A percentile compares a stretch with the other conserved stretches of the same genome.
These are phyloP conservation scores for Liasis olivaceus DNA, from an alignment of 2,797 vertebrate genomes.

Conservation along the genomic window DNA sequence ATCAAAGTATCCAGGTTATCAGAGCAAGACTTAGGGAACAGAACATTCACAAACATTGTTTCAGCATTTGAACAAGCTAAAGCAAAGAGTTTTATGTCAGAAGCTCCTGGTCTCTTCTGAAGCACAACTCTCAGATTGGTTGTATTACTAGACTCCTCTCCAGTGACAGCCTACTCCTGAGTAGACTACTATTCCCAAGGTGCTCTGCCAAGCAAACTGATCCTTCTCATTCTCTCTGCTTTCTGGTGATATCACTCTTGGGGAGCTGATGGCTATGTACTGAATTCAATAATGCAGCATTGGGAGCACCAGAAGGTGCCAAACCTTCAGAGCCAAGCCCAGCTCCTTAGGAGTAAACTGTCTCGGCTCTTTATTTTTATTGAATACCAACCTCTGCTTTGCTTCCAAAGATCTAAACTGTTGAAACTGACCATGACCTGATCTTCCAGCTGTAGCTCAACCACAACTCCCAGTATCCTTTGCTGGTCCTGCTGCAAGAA, in stretches of 20 bases:
- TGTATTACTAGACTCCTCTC: background rate
- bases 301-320: background rate
- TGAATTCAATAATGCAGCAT: background rate
- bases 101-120: background rate
- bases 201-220: background rate
- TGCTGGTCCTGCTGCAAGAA: background rate
- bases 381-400: background rate
- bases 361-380: background rate
- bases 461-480: background rate
- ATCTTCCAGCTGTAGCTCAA: background rate
- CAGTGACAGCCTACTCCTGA: background rate
- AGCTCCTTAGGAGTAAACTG: background rate
- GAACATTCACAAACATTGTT: background rate
- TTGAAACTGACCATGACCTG: background rate
- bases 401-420: background rate
- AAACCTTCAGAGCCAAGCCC: background rate
- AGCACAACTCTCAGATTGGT: background rate
- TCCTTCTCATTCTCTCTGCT: background rate
- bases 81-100: background rate
- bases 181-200: background rate
- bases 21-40: background rate
- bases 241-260: background rate
- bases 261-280: background rate
- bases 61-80: background rate
- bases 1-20: background rate